Conservation (phyloP, 2,113 vertebrate species). For the Myiagra hebetior region DNA sequence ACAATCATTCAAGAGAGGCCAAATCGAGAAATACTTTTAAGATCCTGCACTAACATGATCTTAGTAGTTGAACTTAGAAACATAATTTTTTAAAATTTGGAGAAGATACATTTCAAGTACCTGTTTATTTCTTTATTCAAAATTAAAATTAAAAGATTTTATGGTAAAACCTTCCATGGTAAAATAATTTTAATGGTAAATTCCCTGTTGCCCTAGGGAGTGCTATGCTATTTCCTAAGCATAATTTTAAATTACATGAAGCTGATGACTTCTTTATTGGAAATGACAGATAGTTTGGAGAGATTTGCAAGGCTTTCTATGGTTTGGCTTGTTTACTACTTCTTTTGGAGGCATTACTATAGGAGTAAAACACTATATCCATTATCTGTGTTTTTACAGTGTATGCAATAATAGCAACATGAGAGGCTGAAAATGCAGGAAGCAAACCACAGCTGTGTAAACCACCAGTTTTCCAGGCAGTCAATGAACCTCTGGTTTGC, state of each 20-base stretch:
- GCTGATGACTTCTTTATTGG: neutral
- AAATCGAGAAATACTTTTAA: neutral
- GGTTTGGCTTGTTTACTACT: neutral
- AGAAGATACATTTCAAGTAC: neutral
- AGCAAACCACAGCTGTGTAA: neutral
- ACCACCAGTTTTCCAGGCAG: neutral
- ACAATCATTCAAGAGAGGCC: neutral
- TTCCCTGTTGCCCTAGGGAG: neutral
- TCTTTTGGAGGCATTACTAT: neutral
- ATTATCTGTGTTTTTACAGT: neutral
- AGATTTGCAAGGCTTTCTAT: neutral
- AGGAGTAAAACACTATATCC: neutral
- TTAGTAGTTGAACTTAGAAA: neutral
- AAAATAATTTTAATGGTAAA: neutral
- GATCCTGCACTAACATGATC: neutral
- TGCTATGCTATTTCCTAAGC: neutral
- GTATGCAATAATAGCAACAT: neutral
- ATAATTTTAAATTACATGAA: neutral
- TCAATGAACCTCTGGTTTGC: neutral
- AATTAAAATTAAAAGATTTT: neutral
- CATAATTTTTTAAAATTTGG: neutral
- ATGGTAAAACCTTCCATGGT: neutral
- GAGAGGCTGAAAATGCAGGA: neutral
- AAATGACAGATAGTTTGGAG: neutral
- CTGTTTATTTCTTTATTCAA: neutral